Conservation (phyloP, 2,888 invertebrate genomes). For the Scrobipalpa costella region DNA sequence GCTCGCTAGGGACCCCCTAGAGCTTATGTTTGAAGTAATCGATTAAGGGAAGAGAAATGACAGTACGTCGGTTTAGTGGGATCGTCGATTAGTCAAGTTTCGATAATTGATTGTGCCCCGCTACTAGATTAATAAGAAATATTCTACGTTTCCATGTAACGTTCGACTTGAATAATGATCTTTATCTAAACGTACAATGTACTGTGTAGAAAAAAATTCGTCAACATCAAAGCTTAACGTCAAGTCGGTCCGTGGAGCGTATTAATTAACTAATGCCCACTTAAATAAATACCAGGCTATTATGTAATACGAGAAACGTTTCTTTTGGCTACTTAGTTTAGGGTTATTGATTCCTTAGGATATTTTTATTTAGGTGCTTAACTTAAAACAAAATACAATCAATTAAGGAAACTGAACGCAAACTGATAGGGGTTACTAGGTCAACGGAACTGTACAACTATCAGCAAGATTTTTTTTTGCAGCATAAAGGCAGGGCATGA, state of each 20-base stretch:
- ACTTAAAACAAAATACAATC: too few relatives aligned
- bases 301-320: slow-evolving; percentile 5
- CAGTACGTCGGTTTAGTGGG: slow-evolving; percentile 73
- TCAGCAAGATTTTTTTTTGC: too few relatives aligned
- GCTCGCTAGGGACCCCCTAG: slow-evolving; percentile 70
- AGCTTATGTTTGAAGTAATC: slow-evolving; percentile 76
- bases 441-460: too few relatives aligned
- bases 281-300: slow-evolving; percentile 26
- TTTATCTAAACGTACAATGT: slow-evolving; percentile 33
- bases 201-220: slow-evolving; percentile 28
- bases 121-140: slow-evolving; percentile 76
- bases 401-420: not conserved
- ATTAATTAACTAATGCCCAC: slow-evolving; percentile 28
- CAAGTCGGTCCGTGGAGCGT: slow-evolving; percentile 25
- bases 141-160: slow-evolving; percentile 56
- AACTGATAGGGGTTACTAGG: not conserved
- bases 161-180: slow-evolving; percentile 52
- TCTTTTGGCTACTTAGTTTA: slow-evolving; percentile 1
- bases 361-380: not conserved
- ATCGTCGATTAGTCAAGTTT: slow-evolving; percentile 75
- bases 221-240: slow-evolving; percentile 32
- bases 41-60: slow-evolving; percentile 80
- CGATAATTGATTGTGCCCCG: slow-evolving; percentile 74
- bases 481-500: too few relatives aligned
- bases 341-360: not conserved